These are phyloP conservation scores for Eucriotettix oculatus DNA, from an alignment of 2,888 invertebrate species.

Conservation along the genomic window DNA sequence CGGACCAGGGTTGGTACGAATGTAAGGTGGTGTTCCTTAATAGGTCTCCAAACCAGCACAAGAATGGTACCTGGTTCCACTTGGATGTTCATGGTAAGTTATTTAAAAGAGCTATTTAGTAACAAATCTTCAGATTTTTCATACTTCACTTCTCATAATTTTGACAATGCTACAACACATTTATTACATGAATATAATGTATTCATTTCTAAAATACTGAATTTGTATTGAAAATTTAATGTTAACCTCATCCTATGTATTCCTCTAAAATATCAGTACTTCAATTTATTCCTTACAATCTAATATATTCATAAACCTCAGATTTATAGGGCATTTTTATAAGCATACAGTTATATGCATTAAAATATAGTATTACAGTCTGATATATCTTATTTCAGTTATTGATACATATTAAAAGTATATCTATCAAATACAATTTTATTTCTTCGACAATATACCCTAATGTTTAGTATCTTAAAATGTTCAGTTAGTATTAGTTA, in stretches of 20 bases:
- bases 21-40: constrained; percentile 89
- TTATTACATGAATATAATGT: background rate
- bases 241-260: too few species aligned
- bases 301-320: background rate
- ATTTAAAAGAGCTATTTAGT: background rate
- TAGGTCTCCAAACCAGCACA: constrained; percentile 78
- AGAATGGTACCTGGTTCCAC: constrained; percentile 96
- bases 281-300: background rate
- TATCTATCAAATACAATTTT: too few species aligned
- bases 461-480: too few species aligned
- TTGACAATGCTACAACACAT: background rate
- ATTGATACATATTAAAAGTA: background rate
- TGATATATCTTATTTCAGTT: background rate
- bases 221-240: too few species aligned
- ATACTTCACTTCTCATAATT: background rate
- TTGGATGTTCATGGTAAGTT: constrained; percentile 74
- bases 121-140: background rate
- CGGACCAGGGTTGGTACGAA: constrained; percentile 95
- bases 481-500: too few species aligned
- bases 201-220: too few species aligned
- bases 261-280: too few species aligned
- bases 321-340: background rate
- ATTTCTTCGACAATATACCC: too few species aligned
- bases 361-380: background rate
- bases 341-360: background rate